Evolutionary conservation across 2,113 vertebrate genomes (phyloP).

Genomic region (Xenopus borealis): DNA sequence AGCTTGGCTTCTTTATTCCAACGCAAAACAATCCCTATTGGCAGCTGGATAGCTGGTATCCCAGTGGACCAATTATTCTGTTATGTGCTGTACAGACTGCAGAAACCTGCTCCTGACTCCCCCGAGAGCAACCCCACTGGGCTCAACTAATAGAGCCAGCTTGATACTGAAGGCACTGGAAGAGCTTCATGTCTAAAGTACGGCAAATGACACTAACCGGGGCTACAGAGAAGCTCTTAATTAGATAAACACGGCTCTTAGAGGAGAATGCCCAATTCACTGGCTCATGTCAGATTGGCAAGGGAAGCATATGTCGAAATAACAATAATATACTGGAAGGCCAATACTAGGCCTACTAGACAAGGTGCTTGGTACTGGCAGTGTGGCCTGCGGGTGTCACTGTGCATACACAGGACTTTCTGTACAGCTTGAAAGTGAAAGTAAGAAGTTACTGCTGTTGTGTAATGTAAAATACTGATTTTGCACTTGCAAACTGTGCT

Average conservation of each 20-base stretch:
- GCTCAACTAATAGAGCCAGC: slow-evolving; percentile 48
- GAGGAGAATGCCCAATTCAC: slow-evolving; percentile 46
- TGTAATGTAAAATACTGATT: too few species aligned
- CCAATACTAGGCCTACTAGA: too few species aligned
- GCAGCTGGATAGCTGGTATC: slow-evolving; percentile 60
- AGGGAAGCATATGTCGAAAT: slow-evolving; percentile 1
- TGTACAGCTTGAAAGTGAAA: too few species aligned
- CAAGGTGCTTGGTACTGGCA: too few species aligned
- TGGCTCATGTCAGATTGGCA: slow-evolving; percentile 54
- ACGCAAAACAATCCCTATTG: slow-evolving; percentile 56
- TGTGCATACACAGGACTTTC: too few species aligned
- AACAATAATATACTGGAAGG: too few species aligned
- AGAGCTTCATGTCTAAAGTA: slow-evolving; percentile 67
- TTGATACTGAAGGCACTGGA: slow-evolving; percentile 53
- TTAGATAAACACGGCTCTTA: slow-evolving; percentile 66
- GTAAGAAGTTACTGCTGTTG: too few species aligned
- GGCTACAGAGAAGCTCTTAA: slow-evolving; percentile 70
- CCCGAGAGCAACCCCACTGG: slow-evolving; percentile 49
- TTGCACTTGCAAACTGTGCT: too few species aligned
- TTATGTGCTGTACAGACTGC: slow-evolving; percentile 53
- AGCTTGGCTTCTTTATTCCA: slow-evolving; percentile 54
- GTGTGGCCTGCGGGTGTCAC: too few species aligned
- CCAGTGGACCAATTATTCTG: slow-evolving; percentile 82
- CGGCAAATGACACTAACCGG: slow-evolving; percentile 71
- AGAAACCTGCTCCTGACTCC: slow-evolving; percentile 52